Evolutionary conservation across 2,888 invertebrate genomes (phyloP).

Genomic region (Diarsia brunnea): DNA sequence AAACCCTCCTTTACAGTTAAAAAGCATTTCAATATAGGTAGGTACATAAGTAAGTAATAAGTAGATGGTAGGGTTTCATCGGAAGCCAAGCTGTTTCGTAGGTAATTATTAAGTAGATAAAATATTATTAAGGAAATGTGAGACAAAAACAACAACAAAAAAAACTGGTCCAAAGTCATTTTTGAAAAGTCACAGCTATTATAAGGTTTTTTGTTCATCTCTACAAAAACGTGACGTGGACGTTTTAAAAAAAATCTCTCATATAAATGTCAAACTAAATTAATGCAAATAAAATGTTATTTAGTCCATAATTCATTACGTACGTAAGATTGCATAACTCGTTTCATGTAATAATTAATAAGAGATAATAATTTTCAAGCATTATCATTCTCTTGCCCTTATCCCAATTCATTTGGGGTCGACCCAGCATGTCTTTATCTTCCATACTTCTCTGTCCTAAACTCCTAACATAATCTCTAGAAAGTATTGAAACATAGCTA

Average conservation of each 20-base stretch:
- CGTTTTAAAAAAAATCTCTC: conserved; percentile 9
- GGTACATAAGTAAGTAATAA: no score
- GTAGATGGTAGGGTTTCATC: neutral
- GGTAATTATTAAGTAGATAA: neutral
- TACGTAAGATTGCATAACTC: neutral
- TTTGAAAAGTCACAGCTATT: neutral
- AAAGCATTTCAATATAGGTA: no score
- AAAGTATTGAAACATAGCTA: no score
- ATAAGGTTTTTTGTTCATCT: conserved; percentile 2
- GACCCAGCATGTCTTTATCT: no score
- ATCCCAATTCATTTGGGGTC: no score
- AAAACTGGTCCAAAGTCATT: neutral
- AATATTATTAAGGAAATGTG: neutral
- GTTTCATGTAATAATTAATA: neutral
- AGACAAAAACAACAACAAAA: no score
- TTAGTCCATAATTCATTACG: neutral
- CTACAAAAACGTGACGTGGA: neutral
- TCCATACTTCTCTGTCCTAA: no score
- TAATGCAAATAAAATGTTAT: conserved; percentile 5
- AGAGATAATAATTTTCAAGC: neutral
- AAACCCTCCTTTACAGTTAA: no score
- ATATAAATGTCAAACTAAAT: conserved; percentile 28
- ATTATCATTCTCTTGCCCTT: no score
- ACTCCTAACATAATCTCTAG: no score
- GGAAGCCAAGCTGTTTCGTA: no score